Evolutionary conservation across 1,140 invertebrate species (phyloP), one percentile per base, ranked within the genome.

Genomic region (Drosophila mauritiana): DNA sequence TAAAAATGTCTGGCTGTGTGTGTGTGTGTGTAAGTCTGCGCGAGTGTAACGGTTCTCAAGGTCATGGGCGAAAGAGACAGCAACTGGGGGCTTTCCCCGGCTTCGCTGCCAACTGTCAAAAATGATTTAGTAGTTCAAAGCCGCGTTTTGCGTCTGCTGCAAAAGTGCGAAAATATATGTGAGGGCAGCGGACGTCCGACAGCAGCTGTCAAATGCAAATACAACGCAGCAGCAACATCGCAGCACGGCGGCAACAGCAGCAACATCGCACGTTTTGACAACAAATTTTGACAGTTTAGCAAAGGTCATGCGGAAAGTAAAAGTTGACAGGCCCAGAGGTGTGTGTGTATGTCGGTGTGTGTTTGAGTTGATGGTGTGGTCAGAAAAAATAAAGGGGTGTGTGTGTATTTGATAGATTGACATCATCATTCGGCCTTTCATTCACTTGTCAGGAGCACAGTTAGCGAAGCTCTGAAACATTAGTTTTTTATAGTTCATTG

Each of bases 51-150:
- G 72, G 80, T 67, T 79, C 55, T 88, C 88, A 91, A 85, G 80
- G 88, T 86, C 86, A 88, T 56, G 62, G 77, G 51, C 36, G 43
- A 43, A n/a, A 49, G 64, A 52, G 72, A 68, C 57, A 39, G 74
- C 59, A 62, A 43, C 63, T 65, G 85, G 78, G 80, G 85, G 85
- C 86, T 90, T 90, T 90, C 85, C 86, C 81, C 85, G 68, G 57
- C 81, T 78, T 80, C 77, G 84, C 82, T 73, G 83, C 80, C 72
- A 88, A 88, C 84, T 89, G 84, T 89, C 84, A 89, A 89, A 89
- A 89, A 89, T 89, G 84, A 89, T 89, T 89, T 89, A 89, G 85
- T 89, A 90, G 84, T 84, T 89, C 85, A 89, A 89, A 89, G 84
- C 85, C 85, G 80, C 85, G 84, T 88, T 88, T 88, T 74, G 76